These are phyloP conservation scores for Itoplectis maculator DNA, from an alignment of 2,888 invertebrate genomes.

Conservation along the genomic window DNA sequence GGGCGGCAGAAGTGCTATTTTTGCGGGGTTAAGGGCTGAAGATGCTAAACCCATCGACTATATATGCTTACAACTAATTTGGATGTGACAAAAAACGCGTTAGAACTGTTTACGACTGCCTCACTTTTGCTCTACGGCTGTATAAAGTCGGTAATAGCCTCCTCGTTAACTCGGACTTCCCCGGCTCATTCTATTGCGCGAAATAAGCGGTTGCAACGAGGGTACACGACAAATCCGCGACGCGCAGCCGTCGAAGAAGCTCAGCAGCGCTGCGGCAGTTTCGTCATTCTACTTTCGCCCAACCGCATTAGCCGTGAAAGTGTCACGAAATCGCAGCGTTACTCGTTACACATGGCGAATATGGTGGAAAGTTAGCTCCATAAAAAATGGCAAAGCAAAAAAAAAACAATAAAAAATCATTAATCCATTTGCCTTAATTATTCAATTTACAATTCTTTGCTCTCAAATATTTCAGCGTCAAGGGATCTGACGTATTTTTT, in stretches of 20 bases:
- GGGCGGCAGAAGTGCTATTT: background rate
- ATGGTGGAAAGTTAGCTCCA: conserved; percentile 13
- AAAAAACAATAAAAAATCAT: background rate
- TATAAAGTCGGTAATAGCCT: background rate
- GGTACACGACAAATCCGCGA: conserved; percentile 24
- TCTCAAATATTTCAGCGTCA: too few species aligned
- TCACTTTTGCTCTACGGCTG: too few species aligned
- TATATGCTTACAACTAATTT: too few species aligned
- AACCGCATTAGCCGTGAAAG: conserved; percentile 80
- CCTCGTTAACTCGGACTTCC: background rate
- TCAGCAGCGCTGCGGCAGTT: conserved; percentile 65
- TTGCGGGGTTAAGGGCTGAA: background rate
- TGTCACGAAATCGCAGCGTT: conserved; percentile 78
- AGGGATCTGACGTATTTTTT: background rate
- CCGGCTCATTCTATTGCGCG: background rate
- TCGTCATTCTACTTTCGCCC: conserved; percentile 82
- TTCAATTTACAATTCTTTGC: too few species aligned
- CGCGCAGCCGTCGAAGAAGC: conserved; percentile 41
- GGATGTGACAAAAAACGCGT: too few species aligned
- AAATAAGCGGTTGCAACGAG: background rate
- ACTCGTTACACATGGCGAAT: conserved; percentile 43
- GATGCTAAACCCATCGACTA: too few species aligned
- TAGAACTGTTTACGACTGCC: too few species aligned
- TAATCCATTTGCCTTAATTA: too few species aligned
- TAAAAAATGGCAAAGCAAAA: background rate